Evolutionary conservation across 2,797 vertebrate genomes (phyloP).

Genomic region (Cyclura pinguis): DNA sequence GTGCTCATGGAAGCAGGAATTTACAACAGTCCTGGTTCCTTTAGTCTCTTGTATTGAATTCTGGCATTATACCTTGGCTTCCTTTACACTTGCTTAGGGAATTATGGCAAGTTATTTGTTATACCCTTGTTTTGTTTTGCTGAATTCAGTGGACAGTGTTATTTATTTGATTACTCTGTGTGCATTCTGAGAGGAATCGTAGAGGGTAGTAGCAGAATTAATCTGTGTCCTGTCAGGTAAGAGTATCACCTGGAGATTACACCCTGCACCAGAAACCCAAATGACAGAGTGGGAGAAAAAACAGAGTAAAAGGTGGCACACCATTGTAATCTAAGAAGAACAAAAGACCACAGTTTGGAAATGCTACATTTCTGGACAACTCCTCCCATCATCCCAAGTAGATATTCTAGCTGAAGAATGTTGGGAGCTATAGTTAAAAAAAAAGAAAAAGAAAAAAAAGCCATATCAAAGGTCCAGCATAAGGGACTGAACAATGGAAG

Average conservation of each 20-base stretch:
- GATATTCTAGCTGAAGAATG: too few relatives aligned
- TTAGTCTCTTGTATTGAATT: background rate
- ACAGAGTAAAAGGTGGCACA: background rate
- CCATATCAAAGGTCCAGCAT: background rate
- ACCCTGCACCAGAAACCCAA: background rate
- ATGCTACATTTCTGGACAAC: too few relatives aligned
- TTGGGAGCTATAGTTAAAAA: background rate
- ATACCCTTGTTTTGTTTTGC: background rate
- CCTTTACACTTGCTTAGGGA: background rate
- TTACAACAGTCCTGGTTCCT: background rate
- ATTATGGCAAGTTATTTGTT: background rate
- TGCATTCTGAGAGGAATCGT: background rate
- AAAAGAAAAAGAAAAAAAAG: background rate
- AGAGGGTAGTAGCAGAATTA: background rate
- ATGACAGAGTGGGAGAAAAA: too few relatives aligned
- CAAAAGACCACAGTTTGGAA: background rate
- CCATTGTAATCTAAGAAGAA: background rate
- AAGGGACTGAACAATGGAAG: background rate
- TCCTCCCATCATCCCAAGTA: too few relatives aligned
- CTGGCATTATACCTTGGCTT: background rate
- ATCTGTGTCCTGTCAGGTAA: background rate
- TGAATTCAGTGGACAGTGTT: background rate
- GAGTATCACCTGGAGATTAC: background rate
- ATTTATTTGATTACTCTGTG: background rate
- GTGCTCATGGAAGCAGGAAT: background rate